Percentiles rank a stretch among this genome's conserved stretches.
phyloP scores from a whole-genome alignment of 1,140 invertebrate genomes.

The Mercenaria mercenaria region DNA sequence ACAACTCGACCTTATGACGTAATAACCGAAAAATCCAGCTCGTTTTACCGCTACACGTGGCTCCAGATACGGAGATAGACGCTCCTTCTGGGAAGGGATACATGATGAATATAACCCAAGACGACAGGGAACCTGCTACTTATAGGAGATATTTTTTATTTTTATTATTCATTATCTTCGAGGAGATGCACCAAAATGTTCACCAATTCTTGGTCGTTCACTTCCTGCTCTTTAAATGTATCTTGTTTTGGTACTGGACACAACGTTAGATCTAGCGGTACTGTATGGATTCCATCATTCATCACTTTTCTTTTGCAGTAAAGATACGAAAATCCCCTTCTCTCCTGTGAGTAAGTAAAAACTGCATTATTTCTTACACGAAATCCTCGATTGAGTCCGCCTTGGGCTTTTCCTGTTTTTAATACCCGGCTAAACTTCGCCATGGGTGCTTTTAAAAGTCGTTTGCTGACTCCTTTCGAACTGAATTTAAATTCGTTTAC shows the following conservation, averaged over 20 bases:
- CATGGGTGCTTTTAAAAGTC: background rate
- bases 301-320: constrained; percentile 37
- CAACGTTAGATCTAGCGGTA: background rate
- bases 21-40: constrained; percentile 22
- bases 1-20: constrained; percentile 48
- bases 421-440: background rate
- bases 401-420: background rate
- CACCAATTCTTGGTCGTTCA: constrained; percentile 12
- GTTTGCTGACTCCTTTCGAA: constrained; percentile 56
- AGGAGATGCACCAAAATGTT: background rate
- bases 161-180: background rate
- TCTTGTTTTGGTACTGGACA: constrained; percentile 21
- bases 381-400: background rate
- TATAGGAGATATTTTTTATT: background rate
- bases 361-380: background rate
- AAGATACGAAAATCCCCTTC: constrained; percentile 24
- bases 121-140: background rate
- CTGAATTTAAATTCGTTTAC: constrained; percentile 50
- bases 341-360: background rate
- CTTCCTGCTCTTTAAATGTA: background rate
- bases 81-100: constrained; percentile 54
- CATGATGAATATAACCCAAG: background rate
- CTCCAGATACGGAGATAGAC: constrained; percentile 37
- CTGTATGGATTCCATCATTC: constrained; percentile 34
- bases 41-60: constrained; percentile 35